Evolutionary conservation across 2,113 vertebrate species (phyloP), one percentile per base, ranked within the genome.

Genomic region (Nothocercus nigrocapillus): DNA sequence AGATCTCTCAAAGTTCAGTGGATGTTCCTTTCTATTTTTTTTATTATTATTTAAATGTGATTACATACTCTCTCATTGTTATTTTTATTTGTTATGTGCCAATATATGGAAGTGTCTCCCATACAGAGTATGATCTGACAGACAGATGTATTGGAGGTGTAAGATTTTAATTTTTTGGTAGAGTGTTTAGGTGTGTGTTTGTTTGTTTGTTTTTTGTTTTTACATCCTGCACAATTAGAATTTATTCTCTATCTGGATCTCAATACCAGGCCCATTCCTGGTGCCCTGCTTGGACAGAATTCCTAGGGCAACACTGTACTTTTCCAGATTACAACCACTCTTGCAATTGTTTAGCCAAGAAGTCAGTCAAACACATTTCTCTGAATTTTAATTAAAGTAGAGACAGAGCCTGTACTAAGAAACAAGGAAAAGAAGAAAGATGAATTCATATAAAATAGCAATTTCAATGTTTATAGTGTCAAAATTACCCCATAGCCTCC

Each of bases 221-320:
- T 2, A 28, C 30, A 54, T 38, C 22, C 24, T 56, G 56, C 24
- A 68, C 42, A 73, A 86, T 36, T 68, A 87, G 63, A 24, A 84
- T 75, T 94, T 96, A 40, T 92, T 96, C n/a, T 67, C 76, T 80
- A 69, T 68, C 76, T 64, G 54, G 58, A 54, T 85, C 45, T 36
- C 69, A 63, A 7, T 30, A 45, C 40, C 47, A 63, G 81, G 77
- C 36, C 83, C 89, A 7, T 56, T 87, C 92, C 15, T 27, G 25
- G 2, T 17, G 20, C 59, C 66, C 47, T 74, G 66, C 51, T 14
- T 10, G 0, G 9, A 77, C n/a, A 70, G 32, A 27, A 28, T 24
- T 93, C 63, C 63, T 78, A 30, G n/a, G 86, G 34, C 54, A 89
- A 9, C 28, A 69, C 87, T 7, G 10, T 20, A 74, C 82, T 94